Base-by-base conservation (phyloP, 2,888 invertebrate species). In the Acrobasis suavella region DNA sequence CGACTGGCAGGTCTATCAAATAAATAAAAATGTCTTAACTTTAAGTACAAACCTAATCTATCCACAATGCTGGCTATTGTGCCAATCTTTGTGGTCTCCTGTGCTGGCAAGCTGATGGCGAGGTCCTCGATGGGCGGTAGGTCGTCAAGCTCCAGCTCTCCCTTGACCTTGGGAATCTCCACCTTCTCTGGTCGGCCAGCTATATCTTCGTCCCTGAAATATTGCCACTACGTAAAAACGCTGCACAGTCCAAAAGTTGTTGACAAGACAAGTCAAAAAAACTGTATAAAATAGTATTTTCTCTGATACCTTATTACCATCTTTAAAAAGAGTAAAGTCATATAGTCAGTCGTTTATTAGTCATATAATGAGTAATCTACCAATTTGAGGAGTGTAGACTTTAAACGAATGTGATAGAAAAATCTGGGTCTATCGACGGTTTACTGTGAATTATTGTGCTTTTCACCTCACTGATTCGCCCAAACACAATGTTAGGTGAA, bases 81-180 rank as follows among this genome's bases (percentile, higher is more conserved):
- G 58, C 97, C 97, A 71, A 97, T 93, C 70, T 95, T 94, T 62
- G 94, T 92, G 71, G 96, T 96, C 68, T 96, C 94, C 65, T 95
- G 94, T 73, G 96, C 94, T 0, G 95, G 95, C n/a, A 97, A 94
- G 63, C 95, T 95, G 67, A 97, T 96, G 71, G 95, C 94, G 37
- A 97, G 91, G 76, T 97, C 96, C 81, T 97, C 95, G 64, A 97
- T 96, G 0, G 96, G 96, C 0, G 97, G 97, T 64, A 97, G 87
- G 76, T 97, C 95, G 64, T 95, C 95, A 7, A 96, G 83, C 2
- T 83, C 85, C 16, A 94, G 73, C 76, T 96, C 95, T 16, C 94
- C 94, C 65, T 88, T 91, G 12, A 87, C 92, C 71, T 87, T 88
- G 0, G 84, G 84, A 16, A 77, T 78, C 60, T 83, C 86, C 1